Percentiles rank a stretch among this genome's conserved stretches.
phyloP scores from a whole-genome alignment of 2,797 vertebrate genomes.

The Capromys pilorides region DNA sequence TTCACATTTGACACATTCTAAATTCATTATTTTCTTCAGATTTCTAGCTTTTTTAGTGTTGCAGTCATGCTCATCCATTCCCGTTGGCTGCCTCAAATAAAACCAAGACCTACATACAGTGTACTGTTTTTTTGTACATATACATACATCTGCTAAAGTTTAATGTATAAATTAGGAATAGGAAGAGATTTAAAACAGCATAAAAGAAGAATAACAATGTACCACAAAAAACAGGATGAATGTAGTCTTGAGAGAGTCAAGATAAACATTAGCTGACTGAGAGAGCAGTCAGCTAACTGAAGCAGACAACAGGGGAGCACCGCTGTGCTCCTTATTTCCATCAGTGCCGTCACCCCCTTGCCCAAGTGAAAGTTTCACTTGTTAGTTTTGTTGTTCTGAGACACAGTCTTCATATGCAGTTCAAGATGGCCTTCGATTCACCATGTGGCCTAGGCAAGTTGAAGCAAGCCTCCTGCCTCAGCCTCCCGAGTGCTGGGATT shows the following conservation, averaged over 20 bases:
- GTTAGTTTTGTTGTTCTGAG: too few species aligned
- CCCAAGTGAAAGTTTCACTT: background rate
- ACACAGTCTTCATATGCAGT: too few species aligned
- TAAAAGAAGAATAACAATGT: background rate
- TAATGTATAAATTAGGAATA: background rate
- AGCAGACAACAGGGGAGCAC: background rate
- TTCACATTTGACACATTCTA: background rate
- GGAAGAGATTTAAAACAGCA: background rate
- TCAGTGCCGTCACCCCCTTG: background rate
- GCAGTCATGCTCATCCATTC: background rate
- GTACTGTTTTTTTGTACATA: background rate
- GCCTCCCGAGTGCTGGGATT: too few species aligned
- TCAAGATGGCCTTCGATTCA: too few species aligned
- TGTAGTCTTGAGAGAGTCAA: background rate
- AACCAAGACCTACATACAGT: background rate
- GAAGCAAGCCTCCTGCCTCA: too few species aligned
- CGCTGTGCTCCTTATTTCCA: background rate
- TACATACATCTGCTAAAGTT: background rate
- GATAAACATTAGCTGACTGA: background rate
- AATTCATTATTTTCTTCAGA: constrained; percentile 11
- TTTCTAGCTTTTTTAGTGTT: background rate
- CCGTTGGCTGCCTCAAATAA: background rate
- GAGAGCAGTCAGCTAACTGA: background rate
- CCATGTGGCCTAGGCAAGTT: too few species aligned
- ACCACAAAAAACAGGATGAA: too few species aligned